Percentiles rank a stretch among this genome's conserved stretches.
Conservation (phyloP, 1,140 invertebrate genomes). For the Eupristina koningsbergeri region DNA sequence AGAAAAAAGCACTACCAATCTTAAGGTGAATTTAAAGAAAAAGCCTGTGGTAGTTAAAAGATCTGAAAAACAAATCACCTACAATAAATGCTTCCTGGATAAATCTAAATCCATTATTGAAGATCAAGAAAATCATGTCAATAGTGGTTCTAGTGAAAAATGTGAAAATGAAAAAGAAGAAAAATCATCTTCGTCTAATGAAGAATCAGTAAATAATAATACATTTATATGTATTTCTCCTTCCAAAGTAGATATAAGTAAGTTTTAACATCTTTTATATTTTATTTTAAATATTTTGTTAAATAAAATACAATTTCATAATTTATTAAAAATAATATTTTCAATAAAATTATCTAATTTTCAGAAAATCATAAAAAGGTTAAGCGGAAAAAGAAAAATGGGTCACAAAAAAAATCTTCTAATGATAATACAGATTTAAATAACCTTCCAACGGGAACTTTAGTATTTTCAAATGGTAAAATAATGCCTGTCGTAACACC, state of each 20-base stretch:
- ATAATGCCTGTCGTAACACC: conserved; percentile 70
- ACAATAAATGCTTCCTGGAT: conserved; percentile 43
- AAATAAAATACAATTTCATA: too few species aligned
- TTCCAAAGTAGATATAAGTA: conserved; percentile 36
- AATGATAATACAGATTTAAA: conserved; percentile 59
- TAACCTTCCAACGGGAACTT: conserved; percentile 64
- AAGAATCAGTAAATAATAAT: conserved; percentile 46
- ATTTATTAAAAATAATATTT: not conserved
- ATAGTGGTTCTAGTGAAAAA: conserved; percentile 59
- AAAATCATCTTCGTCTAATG: conserved; percentile 34
- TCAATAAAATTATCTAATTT: not conserved
- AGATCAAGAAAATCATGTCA: conserved; percentile 70
- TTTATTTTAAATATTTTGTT: not conserved
- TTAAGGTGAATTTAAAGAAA: conserved; percentile 53
- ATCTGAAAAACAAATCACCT: conserved; percentile 50
- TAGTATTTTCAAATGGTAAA: conserved; percentile 68
- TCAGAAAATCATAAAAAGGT: conserved; percentile 53
- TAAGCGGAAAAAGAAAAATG: conserved; percentile 58
- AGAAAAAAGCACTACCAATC: conserved; percentile 17
- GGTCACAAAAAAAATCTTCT: conserved; percentile 53
- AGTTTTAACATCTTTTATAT: conserved; percentile 5
- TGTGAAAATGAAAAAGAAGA: conserved; percentile 54
- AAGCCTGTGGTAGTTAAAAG: conserved; percentile 55
- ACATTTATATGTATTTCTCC: not conserved
- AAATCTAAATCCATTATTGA: conserved; percentile 60